Evolutionary conservation across 2,113 vertebrate species (phyloP), one percentile per base, ranked within the genome.

Genomic region (Alouatta palliata): DNA sequence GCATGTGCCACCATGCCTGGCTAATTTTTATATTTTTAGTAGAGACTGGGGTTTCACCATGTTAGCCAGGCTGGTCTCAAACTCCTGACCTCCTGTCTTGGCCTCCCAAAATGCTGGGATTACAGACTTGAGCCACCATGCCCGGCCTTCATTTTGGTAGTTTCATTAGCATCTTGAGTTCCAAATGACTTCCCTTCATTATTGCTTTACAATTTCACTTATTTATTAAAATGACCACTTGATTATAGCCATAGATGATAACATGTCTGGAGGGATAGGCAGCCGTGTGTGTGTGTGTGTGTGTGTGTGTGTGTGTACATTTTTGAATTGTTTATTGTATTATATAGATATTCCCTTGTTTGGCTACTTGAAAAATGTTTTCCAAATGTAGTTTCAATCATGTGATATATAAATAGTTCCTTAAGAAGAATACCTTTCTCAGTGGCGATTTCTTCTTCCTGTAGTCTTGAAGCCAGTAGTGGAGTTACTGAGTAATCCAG

Each of bases 401-500:
- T 89, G 35, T 89, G 43, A 40, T 16, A 37, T 20, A 20, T 86
- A 86, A 54, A 40, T 3, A 20, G 0, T 66, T 75, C 2, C 37
- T 52, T 10, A 17, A 95, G 93, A 86, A 81, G 54, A 93, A 90
- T 82, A 27, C 45, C 3, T 27, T 97, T 91, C 25, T 77, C 85
- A 82, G 40, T 91, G 47, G 35, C 75, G 40, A 93, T 98, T 89
- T 97, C 64, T 94, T 93, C 80, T 88, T 87, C 92, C 75, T 76
- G 12, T 95, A 99, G 99, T 99, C 58, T 97, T 99, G 98, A 99
- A 99, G 98, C 99, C 99, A n/a, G 96, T 99, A 98, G 99, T 99
- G 96, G 99, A 99, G 45, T 98, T 99, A 92, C 99, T 99, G 95
- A 99, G 99, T 68, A 99, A 99, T 97, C 99, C 99, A 5, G 99